A percentile compares a stretch with the other conserved stretches of the same genome.
Conservation (phyloP, 2,888 invertebrate genomes). For the Megalurothrips usitatus region DNA sequence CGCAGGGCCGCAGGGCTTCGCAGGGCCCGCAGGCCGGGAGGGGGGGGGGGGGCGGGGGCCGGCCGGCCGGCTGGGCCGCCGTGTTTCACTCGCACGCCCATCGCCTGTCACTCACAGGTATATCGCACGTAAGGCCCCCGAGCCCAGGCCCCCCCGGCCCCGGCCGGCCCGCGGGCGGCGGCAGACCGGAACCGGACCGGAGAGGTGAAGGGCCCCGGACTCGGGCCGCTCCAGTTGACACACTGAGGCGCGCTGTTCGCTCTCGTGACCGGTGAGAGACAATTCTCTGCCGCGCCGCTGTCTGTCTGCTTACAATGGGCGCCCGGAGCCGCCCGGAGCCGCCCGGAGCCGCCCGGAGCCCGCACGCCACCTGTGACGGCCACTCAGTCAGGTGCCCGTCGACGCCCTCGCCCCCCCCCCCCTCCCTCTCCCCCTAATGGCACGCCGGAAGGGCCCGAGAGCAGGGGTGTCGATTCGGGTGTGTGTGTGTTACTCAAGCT, state of each 20-base stretch:
- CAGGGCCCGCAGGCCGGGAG: not conserved
- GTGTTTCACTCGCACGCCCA: no score
- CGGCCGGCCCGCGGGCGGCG: not conserved
- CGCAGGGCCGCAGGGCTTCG: no score
- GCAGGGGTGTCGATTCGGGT: no score
- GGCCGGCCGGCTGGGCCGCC: not conserved
- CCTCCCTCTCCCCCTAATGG: not conserved
- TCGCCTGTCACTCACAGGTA: no score
- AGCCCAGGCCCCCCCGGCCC: no score
- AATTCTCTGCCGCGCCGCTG: no score
- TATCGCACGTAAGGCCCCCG: no score
- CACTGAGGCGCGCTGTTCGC: no score
- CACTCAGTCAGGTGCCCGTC: not conserved
- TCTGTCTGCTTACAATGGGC: not conserved
- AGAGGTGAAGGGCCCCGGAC: not conserved
- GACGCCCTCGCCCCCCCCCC: not conserved
- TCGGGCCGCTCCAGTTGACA: not conserved
- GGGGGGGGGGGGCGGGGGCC: not conserved
- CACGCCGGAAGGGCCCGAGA: not conserved
- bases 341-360: not conserved
- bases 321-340: not conserved
- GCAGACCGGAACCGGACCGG: not conserved
- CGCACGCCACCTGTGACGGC: not conserved
- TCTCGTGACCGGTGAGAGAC: no score
- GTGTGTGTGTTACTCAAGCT: no score